Base-by-base conservation (phyloP, 1,140 invertebrate species). In the Maniola jurtina region DNA sequence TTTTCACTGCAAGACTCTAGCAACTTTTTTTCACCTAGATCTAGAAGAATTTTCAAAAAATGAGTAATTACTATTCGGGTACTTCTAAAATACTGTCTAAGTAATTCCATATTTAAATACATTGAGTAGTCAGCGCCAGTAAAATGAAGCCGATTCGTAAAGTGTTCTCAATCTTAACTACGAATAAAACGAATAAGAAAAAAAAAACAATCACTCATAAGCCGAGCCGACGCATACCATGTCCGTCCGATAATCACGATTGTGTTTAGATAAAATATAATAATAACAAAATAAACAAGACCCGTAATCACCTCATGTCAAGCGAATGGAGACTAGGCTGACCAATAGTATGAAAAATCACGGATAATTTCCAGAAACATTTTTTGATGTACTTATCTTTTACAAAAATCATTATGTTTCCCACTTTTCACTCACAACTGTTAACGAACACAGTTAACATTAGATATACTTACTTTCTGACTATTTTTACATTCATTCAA, bases 181-280 rank as follows among this genome's bases (percentile, higher is more conserved):
- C 33, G 33, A 61, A 34, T n/a, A 38, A 54, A 36, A 67, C 66
- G 61, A 74, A 70, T 56, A 50, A 73, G 64, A 68, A 45, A 72
- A 71, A 67, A 74, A 73, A 52, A 57, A 75, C n/a, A 66, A 71
- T 55, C 52, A 73, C 72, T 73, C 61, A 72, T 68, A 69, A 79
- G 77, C 55, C 68, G 50, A 38, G 42, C 78, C 73, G 78, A 78
- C 81, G 71, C 64, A 67, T 70, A 73, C 72, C 73, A 38, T 61
- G 73, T 73, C 67, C 70, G 72, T 71, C 74, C 79, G 78, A 84
- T 89, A 89, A 88, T 89, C 86, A 87, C 77, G 84, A 87, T 89
- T 83, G 86, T 89, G 87, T 88, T 89, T 85, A 83, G 86, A 89
- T 89, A 88, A 89, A 85, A 86, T 87, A 86, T 79, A 85, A 88